Conservation (phyloP, 1,140 invertebrate species). For the Bacillus rossius region DNA sequence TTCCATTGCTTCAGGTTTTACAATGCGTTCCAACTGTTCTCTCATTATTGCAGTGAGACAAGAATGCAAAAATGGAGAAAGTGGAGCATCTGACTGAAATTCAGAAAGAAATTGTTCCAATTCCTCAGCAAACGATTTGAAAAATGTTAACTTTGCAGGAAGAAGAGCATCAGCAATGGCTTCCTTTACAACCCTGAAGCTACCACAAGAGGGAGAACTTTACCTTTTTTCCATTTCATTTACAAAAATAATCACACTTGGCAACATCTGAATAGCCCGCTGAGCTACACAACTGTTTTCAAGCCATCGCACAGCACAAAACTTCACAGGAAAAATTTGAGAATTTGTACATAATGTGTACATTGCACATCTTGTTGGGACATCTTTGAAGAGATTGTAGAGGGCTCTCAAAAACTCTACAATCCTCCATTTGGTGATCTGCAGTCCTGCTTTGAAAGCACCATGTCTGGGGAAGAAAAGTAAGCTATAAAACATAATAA, state of each 20-base stretch:
- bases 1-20: too few relatives aligned
- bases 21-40: too few relatives aligned
- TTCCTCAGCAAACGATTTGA: constrained; percentile 18
- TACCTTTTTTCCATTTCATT: constrained; percentile 9
- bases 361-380: too few relatives aligned
- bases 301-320: constrained; percentile 14
- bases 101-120: constrained; percentile 21
- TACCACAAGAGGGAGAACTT: constrained; percentile 14
- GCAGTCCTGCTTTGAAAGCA: too few relatives aligned
- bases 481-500: too few relatives aligned
- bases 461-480: too few relatives aligned
- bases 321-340: too few relatives aligned
- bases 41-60: too few relatives aligned
- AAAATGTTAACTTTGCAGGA: constrained; percentile 20
- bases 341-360: too few relatives aligned
- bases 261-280: constrained; percentile 12
- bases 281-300: constrained; percentile 15
- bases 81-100: constrained; percentile 20
- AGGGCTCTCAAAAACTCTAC: too few relatives aligned
- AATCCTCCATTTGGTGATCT: too few relatives aligned
- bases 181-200: constrained; percentile 16
- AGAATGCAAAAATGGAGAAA: constrained; percentile 17
- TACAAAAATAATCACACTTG: constrained; percentile 7
- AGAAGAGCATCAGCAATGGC: constrained; percentile 15
- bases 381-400: too few relatives aligned